phyloP scores from a whole-genome alignment of 2,113 vertebrate genomes.

The Athene cunicularia region DNA sequence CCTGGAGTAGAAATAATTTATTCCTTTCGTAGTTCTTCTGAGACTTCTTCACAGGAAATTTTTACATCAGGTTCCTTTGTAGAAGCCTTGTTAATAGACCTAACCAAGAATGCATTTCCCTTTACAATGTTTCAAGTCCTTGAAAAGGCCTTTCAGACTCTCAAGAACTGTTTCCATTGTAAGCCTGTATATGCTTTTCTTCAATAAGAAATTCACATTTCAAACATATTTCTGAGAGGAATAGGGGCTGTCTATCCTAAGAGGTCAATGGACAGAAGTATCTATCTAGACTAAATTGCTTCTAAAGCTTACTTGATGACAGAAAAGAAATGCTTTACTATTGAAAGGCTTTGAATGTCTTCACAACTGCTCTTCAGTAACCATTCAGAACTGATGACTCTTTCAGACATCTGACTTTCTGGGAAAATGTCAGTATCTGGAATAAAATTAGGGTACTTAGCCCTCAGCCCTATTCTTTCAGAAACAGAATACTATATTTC shows the following conservation, averaged over 20 bases:
- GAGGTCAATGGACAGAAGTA: slow-evolving; percentile 45
- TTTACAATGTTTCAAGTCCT: background rate
- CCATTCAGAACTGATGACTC: slow-evolving; percentile 36
- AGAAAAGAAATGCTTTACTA: slow-evolving; percentile 19
- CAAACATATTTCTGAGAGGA: slow-evolving; percentile 45
- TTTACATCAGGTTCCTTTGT: slow-evolving; percentile 40
- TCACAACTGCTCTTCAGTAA: slow-evolving; percentile 52
- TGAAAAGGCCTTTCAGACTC: slow-evolving; percentile 64
- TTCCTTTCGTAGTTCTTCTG: background rate
- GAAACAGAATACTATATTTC: background rate
- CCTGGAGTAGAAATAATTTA: background rate
- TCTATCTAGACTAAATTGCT: slow-evolving; percentile 50
- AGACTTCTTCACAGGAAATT: background rate
- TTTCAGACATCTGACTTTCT: slow-evolving; percentile 30
- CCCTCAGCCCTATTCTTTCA: slow-evolving; percentile 18
- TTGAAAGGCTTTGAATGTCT: slow-evolving; percentile 41
- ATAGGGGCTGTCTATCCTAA: background rate
- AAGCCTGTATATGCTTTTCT: slow-evolving; percentile 1
- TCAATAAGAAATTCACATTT: slow-evolving; percentile 51
- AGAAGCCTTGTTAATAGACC: background rate
- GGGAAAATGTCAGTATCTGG: slow-evolving; percentile 35
- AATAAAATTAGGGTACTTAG: slow-evolving; percentile 44
- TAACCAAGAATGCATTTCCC: slow-evolving; percentile 40
- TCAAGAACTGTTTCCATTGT: slow-evolving; percentile 16
- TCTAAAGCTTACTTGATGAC: slow-evolving; percentile 26